phyloP scores from a whole-genome alignment of 2,888 invertebrate species.

The Cremastinae sp. region DNA sequence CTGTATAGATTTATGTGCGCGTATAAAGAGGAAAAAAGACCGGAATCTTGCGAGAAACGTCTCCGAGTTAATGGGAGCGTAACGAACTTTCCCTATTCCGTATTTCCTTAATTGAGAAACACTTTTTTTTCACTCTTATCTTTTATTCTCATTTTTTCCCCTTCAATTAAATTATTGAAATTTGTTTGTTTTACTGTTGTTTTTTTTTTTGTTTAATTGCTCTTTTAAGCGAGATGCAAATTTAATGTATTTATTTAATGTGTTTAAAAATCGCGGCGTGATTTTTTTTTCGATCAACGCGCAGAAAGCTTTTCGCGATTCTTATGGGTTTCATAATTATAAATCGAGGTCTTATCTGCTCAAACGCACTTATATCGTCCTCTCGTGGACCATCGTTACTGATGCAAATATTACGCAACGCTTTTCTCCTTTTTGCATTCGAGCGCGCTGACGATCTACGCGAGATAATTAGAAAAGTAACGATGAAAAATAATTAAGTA shows the following conservation, averaged over 20 bases:
- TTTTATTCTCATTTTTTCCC: background rate
- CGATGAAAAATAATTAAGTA: constrained; percentile 24
- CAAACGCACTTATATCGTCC: constrained; percentile 63
- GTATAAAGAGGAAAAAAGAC: background rate
- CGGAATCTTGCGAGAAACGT: constrained; percentile 7
- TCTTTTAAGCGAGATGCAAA: too few relatives aligned
- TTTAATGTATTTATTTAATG: constrained; percentile 7
- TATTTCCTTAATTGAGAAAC: constrained; percentile 30
- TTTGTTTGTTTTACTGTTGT: background rate
- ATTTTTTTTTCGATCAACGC: background rate
- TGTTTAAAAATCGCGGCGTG: background rate
- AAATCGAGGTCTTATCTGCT: constrained; percentile 64
- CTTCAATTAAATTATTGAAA: constrained; percentile 5
- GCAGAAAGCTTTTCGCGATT: background rate
- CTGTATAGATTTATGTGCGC: background rate
- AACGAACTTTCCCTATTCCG: constrained; percentile 59
- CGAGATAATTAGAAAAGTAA: constrained; percentile 32
- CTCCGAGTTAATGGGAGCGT: constrained; percentile 44
- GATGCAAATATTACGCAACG: constrained; percentile 69
- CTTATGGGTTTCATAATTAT: constrained; percentile 36
- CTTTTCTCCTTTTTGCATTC: constrained; percentile 45
- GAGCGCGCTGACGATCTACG: constrained; percentile 23
- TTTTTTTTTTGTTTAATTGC: too few relatives aligned
- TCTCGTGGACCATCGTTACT: constrained; percentile 66
- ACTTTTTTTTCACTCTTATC: constrained; percentile 26